These are phyloP conservation scores for Ametastegia equiseti DNA, from an alignment of 2,888 invertebrate genomes.

Conservation along the genomic window DNA sequence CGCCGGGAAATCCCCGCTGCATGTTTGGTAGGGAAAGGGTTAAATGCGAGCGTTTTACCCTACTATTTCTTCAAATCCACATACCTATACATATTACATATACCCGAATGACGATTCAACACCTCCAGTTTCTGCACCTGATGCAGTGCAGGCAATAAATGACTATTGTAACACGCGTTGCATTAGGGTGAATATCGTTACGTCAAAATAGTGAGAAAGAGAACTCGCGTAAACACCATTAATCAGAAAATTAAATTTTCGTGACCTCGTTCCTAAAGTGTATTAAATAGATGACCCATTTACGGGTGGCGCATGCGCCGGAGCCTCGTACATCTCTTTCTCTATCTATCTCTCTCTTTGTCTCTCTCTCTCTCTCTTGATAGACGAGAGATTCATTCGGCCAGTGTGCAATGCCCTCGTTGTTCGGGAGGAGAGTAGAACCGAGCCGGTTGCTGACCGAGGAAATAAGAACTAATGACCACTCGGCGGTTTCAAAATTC, in stretches of 20 bases:
- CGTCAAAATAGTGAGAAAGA: not conserved
- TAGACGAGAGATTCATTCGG: constrained; percentile 26
- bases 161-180: too few species aligned
- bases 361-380: not conserved
- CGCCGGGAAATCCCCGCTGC: too few species aligned
- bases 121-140: too few species aligned
- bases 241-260: constrained; percentile 75
- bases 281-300: constrained; percentile 70
- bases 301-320: constrained; percentile 66
- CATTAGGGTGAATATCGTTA: too few species aligned
- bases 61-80: too few species aligned
- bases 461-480: constrained; percentile 16
- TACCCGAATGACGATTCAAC: too few species aligned
- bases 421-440: not conserved
- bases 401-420: constrained; percentile 39
- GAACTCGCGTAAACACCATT: constrained; percentile 58
- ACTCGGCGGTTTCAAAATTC: not conserved
- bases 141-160: too few species aligned
- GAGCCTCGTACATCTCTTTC: not conserved
- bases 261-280: constrained; percentile 73
- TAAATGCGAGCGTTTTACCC: too few species aligned
- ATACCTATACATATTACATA: too few species aligned
- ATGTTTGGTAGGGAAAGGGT: too few species aligned
- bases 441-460: not conserved
- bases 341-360: too few species aligned